These are phyloP conservation scores for Lydus trimaculatus DNA, from an alignment of 2,888 invertebrate genomes.

Conservation along the genomic window DNA sequence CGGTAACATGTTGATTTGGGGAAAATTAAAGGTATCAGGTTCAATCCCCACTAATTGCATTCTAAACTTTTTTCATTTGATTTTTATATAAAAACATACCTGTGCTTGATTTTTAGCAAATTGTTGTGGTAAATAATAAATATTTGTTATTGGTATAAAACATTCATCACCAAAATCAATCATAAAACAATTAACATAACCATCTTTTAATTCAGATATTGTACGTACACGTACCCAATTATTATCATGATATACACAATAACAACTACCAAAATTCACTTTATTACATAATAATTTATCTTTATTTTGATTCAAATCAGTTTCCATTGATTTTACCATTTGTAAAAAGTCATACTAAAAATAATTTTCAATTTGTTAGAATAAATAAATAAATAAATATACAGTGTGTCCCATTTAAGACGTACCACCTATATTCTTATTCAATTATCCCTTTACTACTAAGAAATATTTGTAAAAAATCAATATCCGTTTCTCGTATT, in stretches of 20 bases:
- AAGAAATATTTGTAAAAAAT: no score
- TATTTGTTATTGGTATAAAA: slow-evolving; percentile 62
- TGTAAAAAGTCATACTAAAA: slow-evolving; percentile 56
- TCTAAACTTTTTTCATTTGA: neutral
- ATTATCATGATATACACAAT: slow-evolving; percentile 58
- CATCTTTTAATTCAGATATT: slow-evolving; percentile 44
- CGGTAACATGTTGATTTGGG: no score
- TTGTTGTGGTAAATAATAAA: slow-evolving; percentile 69
- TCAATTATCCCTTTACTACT: no score
- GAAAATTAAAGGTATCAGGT: no score
- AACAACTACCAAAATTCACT: slow-evolving; percentile 57
- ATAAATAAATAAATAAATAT: neutral
- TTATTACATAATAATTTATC: slow-evolving; percentile 31
- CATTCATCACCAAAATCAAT: slow-evolving; percentile 80
- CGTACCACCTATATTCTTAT: no score
- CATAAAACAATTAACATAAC: slow-evolving; percentile 66
- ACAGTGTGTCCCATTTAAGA: neutral
- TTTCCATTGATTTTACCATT: slow-evolving; percentile 57
- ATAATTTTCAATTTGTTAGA: neutral
- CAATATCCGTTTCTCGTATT: no score
- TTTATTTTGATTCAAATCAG: slow-evolving; percentile 51
- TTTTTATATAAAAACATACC: slow-evolving; percentile 46
- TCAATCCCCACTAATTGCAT: no score
- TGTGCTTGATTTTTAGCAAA: slow-evolving; percentile 75
- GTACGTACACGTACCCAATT: slow-evolving; percentile 62